Percentiles rank a stretch among this genome's conserved stretches.
Evolutionary conservation across 2,797 vertebrate species (phyloP).

Genomic region (Peromyscus aztecus): DNA sequence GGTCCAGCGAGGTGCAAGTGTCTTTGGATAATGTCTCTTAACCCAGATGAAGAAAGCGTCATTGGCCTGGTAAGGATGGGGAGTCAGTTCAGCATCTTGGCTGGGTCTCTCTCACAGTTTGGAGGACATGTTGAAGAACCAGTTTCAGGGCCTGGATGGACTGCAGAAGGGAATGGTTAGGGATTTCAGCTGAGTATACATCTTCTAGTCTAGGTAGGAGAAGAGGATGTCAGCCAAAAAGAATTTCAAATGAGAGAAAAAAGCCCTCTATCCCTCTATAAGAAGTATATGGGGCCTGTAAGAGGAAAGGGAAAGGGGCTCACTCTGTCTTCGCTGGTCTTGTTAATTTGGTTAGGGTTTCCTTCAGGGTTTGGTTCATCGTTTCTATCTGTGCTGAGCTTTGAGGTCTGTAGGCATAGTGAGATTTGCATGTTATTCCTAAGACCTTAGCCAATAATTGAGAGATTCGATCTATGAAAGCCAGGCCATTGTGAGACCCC

Average conservation of each 20-base stretch:
- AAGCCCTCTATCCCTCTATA: background rate
- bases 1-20: background rate
- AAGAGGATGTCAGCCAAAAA: background rate
- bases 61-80: background rate
- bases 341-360: background rate
- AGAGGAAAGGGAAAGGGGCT: background rate
- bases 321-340: background rate
- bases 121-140: background rate
- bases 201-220: background rate
- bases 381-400: background rate
- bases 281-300: background rate
- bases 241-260: background rate
- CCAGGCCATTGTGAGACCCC: background rate
- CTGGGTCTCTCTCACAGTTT: too few relatives aligned
- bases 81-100: background rate
- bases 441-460: too few relatives aligned
- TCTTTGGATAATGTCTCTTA: background rate
- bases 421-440: background rate
- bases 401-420: background rate
- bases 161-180: background rate
- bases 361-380: background rate
- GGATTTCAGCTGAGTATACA: background rate
- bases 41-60: background rate
- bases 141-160: too few relatives aligned
- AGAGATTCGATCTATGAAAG: background rate